A percentile compares a stretch with the other conserved stretches of the same genome.
phyloP scores from a whole-genome alignment of 2,797 vertebrate species.

The Fistularia tabacaria region DNA sequence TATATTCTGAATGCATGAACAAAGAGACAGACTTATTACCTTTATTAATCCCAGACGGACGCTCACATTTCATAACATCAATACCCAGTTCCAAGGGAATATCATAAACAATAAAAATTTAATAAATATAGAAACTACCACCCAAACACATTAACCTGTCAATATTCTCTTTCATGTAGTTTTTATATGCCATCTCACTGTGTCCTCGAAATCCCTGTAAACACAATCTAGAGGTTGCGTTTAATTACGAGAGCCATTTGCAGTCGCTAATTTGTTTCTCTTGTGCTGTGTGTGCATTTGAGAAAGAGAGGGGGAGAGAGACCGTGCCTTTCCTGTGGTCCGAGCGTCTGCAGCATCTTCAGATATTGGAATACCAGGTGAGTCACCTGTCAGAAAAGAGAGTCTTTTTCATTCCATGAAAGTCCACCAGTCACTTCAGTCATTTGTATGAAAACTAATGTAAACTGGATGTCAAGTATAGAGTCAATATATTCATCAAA shows the following conservation, averaged over 20 bases:
- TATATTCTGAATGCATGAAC: conserved; percentile 78
- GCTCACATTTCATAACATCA: conserved; percentile 11
- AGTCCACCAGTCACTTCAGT: neutral
- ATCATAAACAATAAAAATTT: conserved; percentile 10
- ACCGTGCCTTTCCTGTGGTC: conserved; percentile 86
- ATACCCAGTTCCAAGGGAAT: neutral
- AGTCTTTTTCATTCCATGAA: neutral
- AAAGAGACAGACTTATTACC: conserved; percentile 20
- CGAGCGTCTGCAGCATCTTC: conserved; percentile 90
- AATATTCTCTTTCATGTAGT: neutral
- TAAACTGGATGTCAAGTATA: too few species aligned
- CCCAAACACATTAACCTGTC: conserved; percentile 8
- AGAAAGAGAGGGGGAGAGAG: neutral
- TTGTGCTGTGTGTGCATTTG: neutral
- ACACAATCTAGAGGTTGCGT: conserved; percentile 3
- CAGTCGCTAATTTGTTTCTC: too few species aligned
- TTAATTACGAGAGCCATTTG: neutral
- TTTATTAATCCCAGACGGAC: conserved; percentile 6
- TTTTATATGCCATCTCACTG: too few species aligned
- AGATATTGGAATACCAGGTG: conserved; percentile 94
- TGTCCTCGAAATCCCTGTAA: too few species aligned
- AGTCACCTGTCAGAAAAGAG: conserved; percentile 78
- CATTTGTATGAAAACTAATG: too few species aligned
- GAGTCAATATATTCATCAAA: too few species aligned
- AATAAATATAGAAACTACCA: conserved; percentile 11